Evolutionary conservation across 2,888 invertebrate genomes (phyloP).

Genomic region (Megamerina dolium): DNA sequence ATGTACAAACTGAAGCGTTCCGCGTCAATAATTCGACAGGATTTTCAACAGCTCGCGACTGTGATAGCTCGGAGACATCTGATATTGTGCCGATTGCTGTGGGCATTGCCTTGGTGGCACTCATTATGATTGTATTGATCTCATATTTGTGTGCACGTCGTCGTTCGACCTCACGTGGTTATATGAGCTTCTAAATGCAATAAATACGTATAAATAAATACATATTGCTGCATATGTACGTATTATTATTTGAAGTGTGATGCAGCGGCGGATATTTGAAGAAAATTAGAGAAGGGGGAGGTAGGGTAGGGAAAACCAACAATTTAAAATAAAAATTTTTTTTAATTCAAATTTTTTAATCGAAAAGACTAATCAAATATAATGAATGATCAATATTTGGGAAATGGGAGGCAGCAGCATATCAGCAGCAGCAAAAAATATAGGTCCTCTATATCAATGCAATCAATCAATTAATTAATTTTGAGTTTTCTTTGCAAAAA

Average conservation of each 20-base stretch:
- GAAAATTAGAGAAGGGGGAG: background rate
- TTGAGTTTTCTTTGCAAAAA: no score
- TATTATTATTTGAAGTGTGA: no score
- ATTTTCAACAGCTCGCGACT: slow-evolving; percentile 69
- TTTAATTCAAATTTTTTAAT: background rate
- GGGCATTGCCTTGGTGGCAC: slow-evolving; percentile 83
- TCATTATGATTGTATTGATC: slow-evolving; percentile 85
- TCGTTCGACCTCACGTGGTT: slow-evolving; percentile 75
- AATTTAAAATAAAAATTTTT: background rate
- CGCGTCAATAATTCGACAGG: slow-evolving; percentile 50
- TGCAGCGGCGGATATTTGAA: background rate
- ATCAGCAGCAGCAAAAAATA: no score
- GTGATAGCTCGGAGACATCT: slow-evolving; percentile 65
- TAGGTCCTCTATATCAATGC: no score
- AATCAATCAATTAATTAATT: no score
- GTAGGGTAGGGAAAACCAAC: background rate
- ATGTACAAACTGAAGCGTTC: slow-evolving; percentile 72
- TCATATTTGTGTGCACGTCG: slow-evolving; percentile 90
- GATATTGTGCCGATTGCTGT: slow-evolving; percentile 97
- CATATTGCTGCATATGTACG: no score
- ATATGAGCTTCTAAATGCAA: slow-evolving; percentile 70
- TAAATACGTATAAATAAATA: no score
- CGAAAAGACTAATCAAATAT: no score
- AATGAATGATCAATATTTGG: no score
- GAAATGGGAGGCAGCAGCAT: no score